Evolutionary conservation across 2,113 vertebrate genomes (phyloP).

Genomic region (Cyphomyrus plagiostoma): DNA sequence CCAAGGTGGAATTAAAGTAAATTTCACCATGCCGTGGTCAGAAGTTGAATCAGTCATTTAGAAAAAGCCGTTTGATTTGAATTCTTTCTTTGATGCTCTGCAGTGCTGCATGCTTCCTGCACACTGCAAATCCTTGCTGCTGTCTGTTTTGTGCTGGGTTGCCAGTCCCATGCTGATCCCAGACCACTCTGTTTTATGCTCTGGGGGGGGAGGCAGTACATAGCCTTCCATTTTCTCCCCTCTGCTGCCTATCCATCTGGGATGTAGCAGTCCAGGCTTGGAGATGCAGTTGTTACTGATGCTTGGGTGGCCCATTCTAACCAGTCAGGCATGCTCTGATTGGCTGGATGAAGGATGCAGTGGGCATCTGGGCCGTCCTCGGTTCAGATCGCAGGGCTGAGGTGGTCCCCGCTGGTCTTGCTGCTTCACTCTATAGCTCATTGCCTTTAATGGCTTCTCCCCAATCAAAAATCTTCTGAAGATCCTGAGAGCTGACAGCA

Average conservation of each 20-base stretch:
- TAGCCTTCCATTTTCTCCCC: not conserved
- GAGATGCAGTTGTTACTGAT: not conserved
- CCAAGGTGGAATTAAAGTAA: not conserved
- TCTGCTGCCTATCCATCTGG: not conserved
- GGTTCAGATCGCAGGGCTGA: not conserved
- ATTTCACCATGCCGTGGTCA: not conserved
- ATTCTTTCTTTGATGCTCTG: not conserved
- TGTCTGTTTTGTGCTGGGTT: constrained; percentile 1
- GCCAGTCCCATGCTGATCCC: constrained; percentile 10
- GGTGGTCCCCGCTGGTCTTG: not conserved
- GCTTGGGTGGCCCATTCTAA: not conserved
- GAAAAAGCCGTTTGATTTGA: not conserved
- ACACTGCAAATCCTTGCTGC: not conserved
- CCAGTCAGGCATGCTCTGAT: not conserved
- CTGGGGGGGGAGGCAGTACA: not conserved
- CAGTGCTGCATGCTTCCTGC: not conserved
- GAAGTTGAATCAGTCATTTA: not conserved
- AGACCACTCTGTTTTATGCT: not conserved
- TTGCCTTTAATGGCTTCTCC: not conserved
- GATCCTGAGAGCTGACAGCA: not conserved
- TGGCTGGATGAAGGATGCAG: not conserved
- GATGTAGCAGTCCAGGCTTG: not conserved
- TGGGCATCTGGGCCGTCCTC: not conserved
- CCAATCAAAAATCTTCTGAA: not conserved
- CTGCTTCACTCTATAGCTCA: not conserved